These are phyloP conservation scores for Microchirus variegatus DNA, from an alignment of 2,797 vertebrate genomes.

Conservation along the genomic window DNA sequence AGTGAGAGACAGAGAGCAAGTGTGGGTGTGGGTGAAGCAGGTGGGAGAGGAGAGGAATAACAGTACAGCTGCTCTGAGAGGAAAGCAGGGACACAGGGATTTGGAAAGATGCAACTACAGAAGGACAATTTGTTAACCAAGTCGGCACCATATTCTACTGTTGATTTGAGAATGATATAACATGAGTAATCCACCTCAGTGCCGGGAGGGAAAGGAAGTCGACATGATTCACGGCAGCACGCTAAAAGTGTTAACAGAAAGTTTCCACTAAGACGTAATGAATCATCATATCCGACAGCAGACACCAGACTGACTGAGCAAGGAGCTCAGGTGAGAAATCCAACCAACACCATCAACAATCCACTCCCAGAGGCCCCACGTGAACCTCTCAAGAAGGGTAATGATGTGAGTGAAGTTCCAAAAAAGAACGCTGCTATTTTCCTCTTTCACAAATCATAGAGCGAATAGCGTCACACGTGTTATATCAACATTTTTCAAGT, in stretches of 20 bases:
- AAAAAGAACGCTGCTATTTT: too few species aligned
- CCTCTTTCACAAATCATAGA: too few species aligned
- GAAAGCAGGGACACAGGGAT: conserved; percentile 24
- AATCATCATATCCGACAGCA: conserved; percentile 35
- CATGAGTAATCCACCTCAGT: conserved; percentile 38
- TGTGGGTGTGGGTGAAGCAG: conserved; percentile 71
- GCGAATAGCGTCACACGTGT: too few species aligned
- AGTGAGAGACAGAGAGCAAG: conserved; percentile 61
- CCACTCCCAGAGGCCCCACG: conserved; percentile 19
- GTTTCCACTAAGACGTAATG: conserved; percentile 11
- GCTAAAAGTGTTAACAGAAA: conserved; percentile 8
- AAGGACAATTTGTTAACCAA: conserved; percentile 37
- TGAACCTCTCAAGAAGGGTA: conserved; percentile 17
- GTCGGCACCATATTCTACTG: conserved; percentile 18
- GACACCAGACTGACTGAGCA: conserved; percentile 23
- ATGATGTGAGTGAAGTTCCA: conserved; percentile 21
- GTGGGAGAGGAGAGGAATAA: conserved; percentile 75
- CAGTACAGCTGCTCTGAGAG: conserved; percentile 67
- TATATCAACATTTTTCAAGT: too few species aligned
- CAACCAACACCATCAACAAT: conserved; percentile 16
- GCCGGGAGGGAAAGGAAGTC: conserved; percentile 14
- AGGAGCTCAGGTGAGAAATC: conserved; percentile 43
- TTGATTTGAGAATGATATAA: conserved; percentile 32
- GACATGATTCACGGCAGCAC: conserved; percentile 36
- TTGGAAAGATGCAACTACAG: conserved; percentile 38